These are phyloP conservation scores for Phyllopteryx taeniolatus DNA, from an alignment of 2,113 vertebrate species.

Conservation along the genomic window DNA sequence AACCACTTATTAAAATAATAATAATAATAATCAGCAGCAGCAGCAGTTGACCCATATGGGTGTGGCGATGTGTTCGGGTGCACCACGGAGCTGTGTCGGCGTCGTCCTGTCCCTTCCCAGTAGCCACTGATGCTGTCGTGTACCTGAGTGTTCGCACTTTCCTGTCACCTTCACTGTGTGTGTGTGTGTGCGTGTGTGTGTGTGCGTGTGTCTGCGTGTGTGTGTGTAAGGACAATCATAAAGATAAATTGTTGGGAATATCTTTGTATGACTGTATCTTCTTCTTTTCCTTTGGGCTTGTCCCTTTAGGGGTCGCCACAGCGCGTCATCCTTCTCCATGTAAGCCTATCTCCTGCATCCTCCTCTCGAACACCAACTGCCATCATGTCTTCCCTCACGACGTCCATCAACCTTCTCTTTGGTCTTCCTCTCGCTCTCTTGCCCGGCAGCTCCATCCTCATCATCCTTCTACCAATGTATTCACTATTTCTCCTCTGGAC, in stretches of 20 bases:
- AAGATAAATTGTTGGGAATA: neutral
- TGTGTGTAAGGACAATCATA: constrained; percentile 1
- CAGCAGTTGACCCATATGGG: neutral
- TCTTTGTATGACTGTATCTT: neutral
- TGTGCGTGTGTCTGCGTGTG: constrained; percentile 4
- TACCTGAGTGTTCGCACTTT: constrained; percentile 65
- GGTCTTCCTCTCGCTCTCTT: no score
- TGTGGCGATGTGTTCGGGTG: constrained; percentile 36
- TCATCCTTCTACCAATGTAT: no score
- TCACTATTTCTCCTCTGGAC: no score
- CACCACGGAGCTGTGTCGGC: neutral
- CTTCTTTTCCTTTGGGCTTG: no score
- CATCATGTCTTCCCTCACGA: no score
- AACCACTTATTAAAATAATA: neutral
- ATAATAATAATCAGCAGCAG: no score
- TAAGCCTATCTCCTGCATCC: no score
- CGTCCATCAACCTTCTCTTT: no score
- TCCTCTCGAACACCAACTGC: no score
- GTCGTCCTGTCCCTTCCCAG: constrained; percentile 27
- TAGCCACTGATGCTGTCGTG: constrained; percentile 70
- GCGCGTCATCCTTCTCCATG: no score
- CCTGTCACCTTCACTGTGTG: constrained; percentile 36
- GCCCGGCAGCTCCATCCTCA: no score
- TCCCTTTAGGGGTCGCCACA: no score
- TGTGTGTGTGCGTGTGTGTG: constrained; percentile 23